Conservation (phyloP, 2,888 invertebrate genomes). For the Gonocerus acuteangulatus region DNA sequence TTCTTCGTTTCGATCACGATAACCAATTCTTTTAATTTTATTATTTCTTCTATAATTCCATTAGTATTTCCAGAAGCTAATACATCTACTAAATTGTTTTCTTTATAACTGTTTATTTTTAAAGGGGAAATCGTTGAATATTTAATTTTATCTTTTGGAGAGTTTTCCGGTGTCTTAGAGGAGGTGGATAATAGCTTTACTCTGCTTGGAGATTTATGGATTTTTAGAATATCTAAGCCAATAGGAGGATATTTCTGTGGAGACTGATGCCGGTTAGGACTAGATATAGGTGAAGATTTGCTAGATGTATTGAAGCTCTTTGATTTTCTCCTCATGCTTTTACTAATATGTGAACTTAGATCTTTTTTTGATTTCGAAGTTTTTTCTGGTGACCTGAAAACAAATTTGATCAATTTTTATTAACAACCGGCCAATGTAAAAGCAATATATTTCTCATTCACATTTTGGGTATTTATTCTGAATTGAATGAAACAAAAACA, state of each 20-base stretch:
- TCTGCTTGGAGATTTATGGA: conserved; percentile 21
- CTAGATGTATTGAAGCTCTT: neutral
- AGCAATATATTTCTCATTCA: too few species aligned
- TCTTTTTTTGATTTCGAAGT: neutral
- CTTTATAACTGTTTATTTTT: neutral
- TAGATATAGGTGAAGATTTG: conserved; percentile 3
- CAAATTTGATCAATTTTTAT: neutral
- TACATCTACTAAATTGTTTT: neutral
- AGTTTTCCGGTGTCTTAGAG: neutral
- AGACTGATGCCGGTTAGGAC: neutral
- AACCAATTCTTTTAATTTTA: conserved; percentile 7
- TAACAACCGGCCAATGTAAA: too few species aligned
- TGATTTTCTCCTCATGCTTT: neutral
- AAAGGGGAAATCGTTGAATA: neutral
- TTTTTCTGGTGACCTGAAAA: conserved; percentile 10
- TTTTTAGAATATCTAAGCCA: conserved; percentile 23
- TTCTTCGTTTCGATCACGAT: neutral
- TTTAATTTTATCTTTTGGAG: neutral
- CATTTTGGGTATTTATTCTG: too few species aligned
- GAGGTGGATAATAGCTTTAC: neutral
- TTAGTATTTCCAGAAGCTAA: neutral
- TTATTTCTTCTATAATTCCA: neutral
- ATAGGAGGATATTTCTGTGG: conserved; percentile 28
- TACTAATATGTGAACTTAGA: neutral
- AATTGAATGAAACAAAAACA: too few species aligned